A percentile compares a stretch with the other conserved stretches of the same genome.
Conservation (phyloP, 2,888 invertebrate species). For the Pinctada fucata region DNA sequence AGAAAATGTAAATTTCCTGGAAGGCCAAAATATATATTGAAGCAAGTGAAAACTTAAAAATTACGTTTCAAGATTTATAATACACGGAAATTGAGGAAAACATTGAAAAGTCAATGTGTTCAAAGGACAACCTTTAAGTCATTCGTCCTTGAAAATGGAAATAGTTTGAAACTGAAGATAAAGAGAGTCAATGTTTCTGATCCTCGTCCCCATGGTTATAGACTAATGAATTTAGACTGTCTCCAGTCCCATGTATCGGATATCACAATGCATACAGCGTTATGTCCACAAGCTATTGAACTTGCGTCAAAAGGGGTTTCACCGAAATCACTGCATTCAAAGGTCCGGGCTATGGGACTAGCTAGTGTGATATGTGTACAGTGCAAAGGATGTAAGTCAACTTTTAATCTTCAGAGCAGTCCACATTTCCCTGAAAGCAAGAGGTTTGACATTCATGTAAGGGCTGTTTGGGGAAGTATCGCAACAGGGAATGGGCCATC, state of each 20-base stretch:
- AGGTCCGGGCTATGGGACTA: not conserved
- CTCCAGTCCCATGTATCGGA: not conserved
- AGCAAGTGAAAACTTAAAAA: not conserved
- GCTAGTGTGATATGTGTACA: slow-evolving; percentile 8
- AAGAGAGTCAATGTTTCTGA: not conserved
- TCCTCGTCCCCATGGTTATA: not conserved
- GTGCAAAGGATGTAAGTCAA: slow-evolving; percentile 3
- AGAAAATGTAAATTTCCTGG: not conserved
- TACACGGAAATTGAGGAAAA: not conserved
- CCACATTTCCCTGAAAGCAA: not conserved
- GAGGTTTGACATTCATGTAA: slow-evolving; percentile 30
- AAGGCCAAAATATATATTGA: not conserved
- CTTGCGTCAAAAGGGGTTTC: not conserved
- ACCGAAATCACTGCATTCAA: not conserved
- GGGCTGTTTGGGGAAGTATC: slow-evolving; percentile 34
- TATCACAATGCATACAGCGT: not conserved
- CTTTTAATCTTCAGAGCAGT: not conserved
- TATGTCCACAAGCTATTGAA: not conserved
- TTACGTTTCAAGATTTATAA: not conserved
- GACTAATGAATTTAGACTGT: not conserved
- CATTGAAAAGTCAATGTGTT: not conserved
- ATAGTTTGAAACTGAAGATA: not conserved
- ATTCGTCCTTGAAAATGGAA: not conserved
- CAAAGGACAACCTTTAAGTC: not conserved
- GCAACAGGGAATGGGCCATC: slow-evolving; percentile 27